These are phyloP conservation scores for Callyntrura guangdongensis DNA, from an alignment of 2,888 invertebrate genomes.

Conservation along the genomic window DNA sequence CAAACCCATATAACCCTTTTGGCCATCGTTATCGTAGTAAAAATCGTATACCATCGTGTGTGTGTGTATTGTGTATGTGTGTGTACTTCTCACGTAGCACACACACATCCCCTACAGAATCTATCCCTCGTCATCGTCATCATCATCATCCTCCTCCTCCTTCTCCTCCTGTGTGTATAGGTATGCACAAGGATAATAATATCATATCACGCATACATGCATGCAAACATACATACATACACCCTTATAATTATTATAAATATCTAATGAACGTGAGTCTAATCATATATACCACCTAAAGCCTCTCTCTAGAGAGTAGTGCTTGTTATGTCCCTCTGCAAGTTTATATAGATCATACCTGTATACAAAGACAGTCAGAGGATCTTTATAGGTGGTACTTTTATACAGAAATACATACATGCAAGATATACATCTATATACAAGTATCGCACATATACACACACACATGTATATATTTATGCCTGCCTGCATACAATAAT, in stretches of 20 bases:
- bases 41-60: neutral
- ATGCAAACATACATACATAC: neutral
- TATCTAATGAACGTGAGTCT: too few relatives aligned
- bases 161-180: neutral
- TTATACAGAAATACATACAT: neutral
- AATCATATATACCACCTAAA: too few relatives aligned
- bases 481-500: neutral
- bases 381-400: neutral
- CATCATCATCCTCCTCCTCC: neutral
- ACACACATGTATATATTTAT: neutral
- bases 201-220: neutral
- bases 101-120: neutral
- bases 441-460: constrained; percentile 13
- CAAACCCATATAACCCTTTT: constrained; percentile 8
- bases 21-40: neutral
- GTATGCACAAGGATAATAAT: constrained; percentile 28
- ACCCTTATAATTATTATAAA: neutral
- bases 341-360: neutral
- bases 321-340: neutral
- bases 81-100: neutral
- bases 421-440: neutral
- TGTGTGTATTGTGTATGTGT: too few relatives aligned
- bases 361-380: neutral
- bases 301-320: neutral
- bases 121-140: neutral